These are phyloP conservation scores for Bombus turneri DNA, from an alignment of 1,140 invertebrate species.

Conservation along the genomic window DNA sequence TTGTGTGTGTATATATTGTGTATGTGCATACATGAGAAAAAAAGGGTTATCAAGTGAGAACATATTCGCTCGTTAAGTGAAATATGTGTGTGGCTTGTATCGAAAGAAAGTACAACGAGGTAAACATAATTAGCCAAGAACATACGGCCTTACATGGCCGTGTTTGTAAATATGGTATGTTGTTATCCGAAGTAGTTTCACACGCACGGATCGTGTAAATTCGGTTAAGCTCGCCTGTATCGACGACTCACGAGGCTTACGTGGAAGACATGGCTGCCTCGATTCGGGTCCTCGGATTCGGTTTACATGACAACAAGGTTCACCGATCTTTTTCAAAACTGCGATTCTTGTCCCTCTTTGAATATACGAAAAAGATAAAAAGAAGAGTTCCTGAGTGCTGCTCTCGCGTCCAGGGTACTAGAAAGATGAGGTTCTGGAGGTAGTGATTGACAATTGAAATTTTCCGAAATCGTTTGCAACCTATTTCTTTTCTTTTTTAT, in stretches of 20 bases:
- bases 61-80: neutral
- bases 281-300: conserved; percentile 11
- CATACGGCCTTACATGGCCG: conserved; percentile 74
- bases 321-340: conserved; percentile 6
- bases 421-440: neutral
- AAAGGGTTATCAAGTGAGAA: conserved; percentile 19
- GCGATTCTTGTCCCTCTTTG: conserved; percentile 1
- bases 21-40: neutral
- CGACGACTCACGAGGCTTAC: conserved; percentile 64
- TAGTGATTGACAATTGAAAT: neutral
- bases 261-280: conserved; percentile 67
- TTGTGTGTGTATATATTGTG: neutral
- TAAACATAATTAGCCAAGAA: conserved; percentile 70
- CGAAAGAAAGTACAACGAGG: conserved; percentile 41
- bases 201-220: conserved; percentile 63
- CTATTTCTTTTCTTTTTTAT: neutral
- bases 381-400: conserved; percentile 39
- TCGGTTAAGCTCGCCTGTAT: conserved; percentile 72
- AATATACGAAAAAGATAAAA: neutral
- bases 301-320: conserved; percentile 37
- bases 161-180: conserved; percentile 79
- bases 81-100: neutral
- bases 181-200: conserved; percentile 64
- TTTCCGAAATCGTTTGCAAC: neutral
- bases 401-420: conserved; percentile 32